Conservation (phyloP, 2,113 vertebrate species). For the Lethenteron reissneri region DNA sequence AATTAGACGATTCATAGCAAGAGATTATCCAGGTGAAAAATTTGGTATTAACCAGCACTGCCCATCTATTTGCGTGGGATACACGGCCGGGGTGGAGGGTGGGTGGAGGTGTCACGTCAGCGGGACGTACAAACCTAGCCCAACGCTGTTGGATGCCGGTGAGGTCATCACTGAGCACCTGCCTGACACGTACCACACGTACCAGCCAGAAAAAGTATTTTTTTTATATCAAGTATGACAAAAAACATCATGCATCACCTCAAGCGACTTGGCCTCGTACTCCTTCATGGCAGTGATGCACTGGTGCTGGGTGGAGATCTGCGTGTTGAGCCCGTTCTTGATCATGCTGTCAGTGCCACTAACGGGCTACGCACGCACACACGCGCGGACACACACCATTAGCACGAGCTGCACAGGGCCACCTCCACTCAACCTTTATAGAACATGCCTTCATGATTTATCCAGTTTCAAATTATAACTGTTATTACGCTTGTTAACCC, state of each 20-base stretch:
- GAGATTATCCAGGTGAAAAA: too few species aligned
- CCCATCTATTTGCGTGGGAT: too few species aligned
- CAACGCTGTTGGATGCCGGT: too few species aligned
- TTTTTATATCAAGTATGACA: background rate
- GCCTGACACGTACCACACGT: background rate
- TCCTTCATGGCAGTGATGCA: conserved; percentile 99
- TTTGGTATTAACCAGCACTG: too few species aligned
- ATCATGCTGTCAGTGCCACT: conserved; percentile 84
- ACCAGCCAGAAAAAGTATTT: background rate
- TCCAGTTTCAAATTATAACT: too few species aligned
- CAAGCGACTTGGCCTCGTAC: conserved; percentile 70
- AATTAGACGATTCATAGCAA: too few species aligned
- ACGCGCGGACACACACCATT: background rate
- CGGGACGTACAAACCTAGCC: too few species aligned
- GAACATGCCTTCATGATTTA: too few species aligned
- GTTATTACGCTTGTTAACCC: too few species aligned
- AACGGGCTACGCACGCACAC: conserved; percentile 31
- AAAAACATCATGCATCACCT: conserved; percentile 21
- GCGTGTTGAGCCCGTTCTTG: conserved; percentile 74
- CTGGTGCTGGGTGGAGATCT: conserved; percentile 90
- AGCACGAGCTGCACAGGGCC: background rate
- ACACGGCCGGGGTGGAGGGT: too few species aligned
- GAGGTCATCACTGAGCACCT: too few species aligned
- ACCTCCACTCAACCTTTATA: background rate
- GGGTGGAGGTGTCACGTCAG: too few species aligned